A percentile compares a stretch with the other conserved stretches of the same genome.
Evolutionary conservation across 2,888 invertebrate genomes (phyloP).

Genomic region (Euproctis similis): DNA sequence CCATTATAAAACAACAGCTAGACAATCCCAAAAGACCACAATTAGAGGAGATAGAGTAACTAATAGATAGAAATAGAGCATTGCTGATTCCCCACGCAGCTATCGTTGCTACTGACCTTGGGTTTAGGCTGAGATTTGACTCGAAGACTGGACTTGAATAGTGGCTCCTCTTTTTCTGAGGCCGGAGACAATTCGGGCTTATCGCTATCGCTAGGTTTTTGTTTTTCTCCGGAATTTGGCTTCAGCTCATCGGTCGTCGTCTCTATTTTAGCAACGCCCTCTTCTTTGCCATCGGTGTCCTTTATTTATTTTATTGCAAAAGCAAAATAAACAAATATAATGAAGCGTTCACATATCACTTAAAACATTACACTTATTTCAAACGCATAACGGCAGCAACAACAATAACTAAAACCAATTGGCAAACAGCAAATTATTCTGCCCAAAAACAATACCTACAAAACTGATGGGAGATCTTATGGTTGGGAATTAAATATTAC

Average conservation of each 20-base stretch:
- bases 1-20: slow-evolving; percentile 27
- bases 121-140: slow-evolving; percentile 50
- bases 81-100: slow-evolving; percentile 24
- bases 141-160: slow-evolving; percentile 68
- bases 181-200: slow-evolving; percentile 40
- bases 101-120: slow-evolving; percentile 60
- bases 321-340: slow-evolving; percentile 60
- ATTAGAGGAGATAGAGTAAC: slow-evolving; percentile 44
- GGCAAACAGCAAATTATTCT: slow-evolving; percentile 47
- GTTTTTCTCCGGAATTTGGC: slow-evolving; percentile 51
- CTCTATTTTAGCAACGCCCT: slow-evolving; percentile 66
- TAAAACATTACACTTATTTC: slow-evolving; percentile 26
- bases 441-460: slow-evolving; percentile 43
- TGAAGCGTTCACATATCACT: slow-evolving; percentile 45
- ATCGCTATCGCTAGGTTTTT: slow-evolving; percentile 39
- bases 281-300: slow-evolving; percentile 54
- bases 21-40: slow-evolving; percentile 36
- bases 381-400: slow-evolving; percentile 36
- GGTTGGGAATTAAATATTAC: slow-evolving; percentile 16
- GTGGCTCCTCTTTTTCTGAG: slow-evolving; percentile 64
- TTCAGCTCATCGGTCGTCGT: slow-evolving; percentile 67
- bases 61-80: slow-evolving; percentile 51
- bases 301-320: slow-evolving; percentile 62
- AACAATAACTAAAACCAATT: slow-evolving; percentile 41
- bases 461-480: slow-evolving; percentile 18